Conservation (phyloP, 2,888 invertebrate species). For the Eupithecia subfuscata region DNA sequence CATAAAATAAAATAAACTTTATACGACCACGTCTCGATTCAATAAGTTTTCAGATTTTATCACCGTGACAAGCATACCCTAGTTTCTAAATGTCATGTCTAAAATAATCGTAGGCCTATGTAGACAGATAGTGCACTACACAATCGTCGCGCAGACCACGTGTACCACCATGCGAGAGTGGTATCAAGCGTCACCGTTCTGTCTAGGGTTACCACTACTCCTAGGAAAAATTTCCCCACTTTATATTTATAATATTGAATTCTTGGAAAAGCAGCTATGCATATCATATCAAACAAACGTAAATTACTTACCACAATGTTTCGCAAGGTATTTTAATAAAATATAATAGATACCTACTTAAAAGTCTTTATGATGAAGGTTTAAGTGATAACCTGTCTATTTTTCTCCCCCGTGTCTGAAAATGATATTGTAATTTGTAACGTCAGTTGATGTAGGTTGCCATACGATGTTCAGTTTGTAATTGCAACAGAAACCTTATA, state of each 20-base stretch:
- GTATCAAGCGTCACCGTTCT: conserved; percentile 34
- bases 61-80: background rate
- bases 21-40: background rate
- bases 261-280: background rate
- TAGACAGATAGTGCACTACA: conserved; percentile 54
- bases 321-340: background rate
- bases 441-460: background rate
- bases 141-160: conserved; percentile 53
- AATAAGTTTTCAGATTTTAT: background rate
- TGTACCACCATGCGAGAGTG: conserved; percentile 57
- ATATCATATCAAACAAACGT: background rate
- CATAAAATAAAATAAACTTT: background rate
- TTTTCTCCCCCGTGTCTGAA: background rate
- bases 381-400: background rate
- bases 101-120: conserved; percentile 43
- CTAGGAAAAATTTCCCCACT: conserved; percentile 17
- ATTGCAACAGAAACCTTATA: background rate
- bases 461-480: background rate
- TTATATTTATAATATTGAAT: background rate
- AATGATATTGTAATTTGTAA: background rate
- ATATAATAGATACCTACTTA: background rate
- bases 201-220: conserved; percentile 34
- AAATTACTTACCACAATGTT: background rate
- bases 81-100: conserved; percentile 39
- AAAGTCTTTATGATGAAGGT: background rate